A percentile compares a stretch with the other conserved stretches of the same genome.
Conservation (phyloP, 2,113 vertebrate species). For the Apteryx owenii region DNA sequence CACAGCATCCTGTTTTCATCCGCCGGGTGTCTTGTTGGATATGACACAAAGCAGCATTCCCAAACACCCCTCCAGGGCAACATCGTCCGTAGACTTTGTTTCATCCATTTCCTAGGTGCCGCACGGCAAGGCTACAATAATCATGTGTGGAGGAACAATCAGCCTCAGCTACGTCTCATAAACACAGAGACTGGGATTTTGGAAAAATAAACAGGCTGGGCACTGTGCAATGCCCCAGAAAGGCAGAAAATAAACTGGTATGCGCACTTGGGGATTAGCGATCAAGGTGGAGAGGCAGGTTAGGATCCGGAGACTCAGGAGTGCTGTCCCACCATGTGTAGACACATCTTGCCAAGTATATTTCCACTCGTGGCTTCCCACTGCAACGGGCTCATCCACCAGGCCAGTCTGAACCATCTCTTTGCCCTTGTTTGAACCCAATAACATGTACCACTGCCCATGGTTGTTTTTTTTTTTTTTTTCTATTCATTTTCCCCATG, state of each 20-base stretch:
- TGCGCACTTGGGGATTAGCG: neutral
- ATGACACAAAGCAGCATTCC: neutral
- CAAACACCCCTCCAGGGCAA: neutral
- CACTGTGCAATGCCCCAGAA: neutral
- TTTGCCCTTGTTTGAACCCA: neutral
- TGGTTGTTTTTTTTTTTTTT: neutral
- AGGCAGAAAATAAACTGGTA: neutral
- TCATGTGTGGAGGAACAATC: too few species aligned
- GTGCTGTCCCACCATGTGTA: too few species aligned
- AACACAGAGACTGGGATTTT: too few species aligned
- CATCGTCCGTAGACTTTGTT: too few species aligned
- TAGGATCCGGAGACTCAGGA: neutral
- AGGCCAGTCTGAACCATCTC: neutral
- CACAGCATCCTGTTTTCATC: neutral
- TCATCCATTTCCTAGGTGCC: neutral
- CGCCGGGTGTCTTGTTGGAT: neutral
- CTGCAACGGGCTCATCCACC: neutral
- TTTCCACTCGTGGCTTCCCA: neutral
- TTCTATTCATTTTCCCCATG: neutral
- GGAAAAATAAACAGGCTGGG: neutral
- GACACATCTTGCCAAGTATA: too few species aligned
- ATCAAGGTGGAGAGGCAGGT: neutral
- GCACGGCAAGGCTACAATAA: too few species aligned
- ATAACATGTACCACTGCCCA: too few species aligned
- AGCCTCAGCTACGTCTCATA: neutral